phyloP scores from a whole-genome alignment of 2,888 invertebrate species.

The Dimorphilus gyrociliatus region DNA sequence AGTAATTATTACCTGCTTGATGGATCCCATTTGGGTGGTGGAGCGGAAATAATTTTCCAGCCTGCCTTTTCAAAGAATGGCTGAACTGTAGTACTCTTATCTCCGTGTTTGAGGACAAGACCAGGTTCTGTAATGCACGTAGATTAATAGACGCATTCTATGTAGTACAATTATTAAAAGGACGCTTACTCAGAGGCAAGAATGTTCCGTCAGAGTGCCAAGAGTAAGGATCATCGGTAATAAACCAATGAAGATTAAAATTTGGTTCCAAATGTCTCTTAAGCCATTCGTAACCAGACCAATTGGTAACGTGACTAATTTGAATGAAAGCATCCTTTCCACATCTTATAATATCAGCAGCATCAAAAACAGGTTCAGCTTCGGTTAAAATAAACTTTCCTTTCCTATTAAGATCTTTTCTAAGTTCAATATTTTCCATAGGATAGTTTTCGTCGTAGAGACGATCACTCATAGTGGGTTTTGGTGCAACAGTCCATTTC shows the following conservation, averaged over 20 bases:
- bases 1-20: no score
- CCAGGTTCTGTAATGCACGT: no score
- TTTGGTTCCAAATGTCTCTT: constrained; percentile 7
- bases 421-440: background rate
- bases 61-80: no score
- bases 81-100: no score
- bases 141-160: no score
- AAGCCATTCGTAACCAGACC: constrained; percentile 9
- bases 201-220: constrained; percentile 8
- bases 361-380: constrained; percentile 7
- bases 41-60: no score
- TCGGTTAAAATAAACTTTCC: constrained; percentile 9
- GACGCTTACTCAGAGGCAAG: constrained; percentile 7
- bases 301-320: constrained; percentile 7
- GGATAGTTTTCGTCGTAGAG: constrained; percentile 1
- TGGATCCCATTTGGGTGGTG: no score
- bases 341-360: constrained; percentile 7
- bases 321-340: constrained; percentile 7
- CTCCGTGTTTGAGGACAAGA: no score
- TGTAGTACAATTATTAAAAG: background rate
- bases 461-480: background rate
- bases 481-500: constrained; percentile 1
- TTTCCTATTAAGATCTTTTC: constrained; percentile 3
- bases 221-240: constrained; percentile 4
- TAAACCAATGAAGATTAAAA: constrained; percentile 6